Base-by-base conservation (phyloP, 2,113 vertebrate species). In the Pica pica region DNA sequence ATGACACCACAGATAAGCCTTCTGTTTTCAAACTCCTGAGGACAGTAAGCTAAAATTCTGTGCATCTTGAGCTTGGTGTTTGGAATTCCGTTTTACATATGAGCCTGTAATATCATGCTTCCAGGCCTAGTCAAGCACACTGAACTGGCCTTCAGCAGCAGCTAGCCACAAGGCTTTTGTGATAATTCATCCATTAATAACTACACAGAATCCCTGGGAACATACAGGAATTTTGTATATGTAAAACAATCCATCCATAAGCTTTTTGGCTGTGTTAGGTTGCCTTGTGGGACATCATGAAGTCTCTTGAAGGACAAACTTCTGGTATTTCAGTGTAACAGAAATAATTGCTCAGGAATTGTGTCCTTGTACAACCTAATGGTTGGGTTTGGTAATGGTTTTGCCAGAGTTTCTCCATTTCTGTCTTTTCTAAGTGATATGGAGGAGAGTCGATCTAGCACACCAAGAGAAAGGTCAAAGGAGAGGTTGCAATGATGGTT, bases 91-190 rank as follows among this genome's bases (percentile, higher is more conserved):
- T 83, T 92, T 61, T 74, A 28, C 11, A 14, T 39, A 11, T 0
- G 0, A 78, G 24, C 8, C 23, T 47, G 8, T 17, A 39, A 73
- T 31, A 37, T 33, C 0, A 1, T 30, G 14, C 3, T 70, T 70
- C 55, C 13, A 55, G n/a, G 19, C 52, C 22, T 47, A 42, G 27
- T 55, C 55, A 91, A 31, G 2, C 7, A 33, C 18, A 16, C 16
- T 33, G 39, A 67, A 67, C 1, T 4, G 33, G 11, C 12, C 26
- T 63, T 65, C 64, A 65, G 31, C 52, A 82, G 49, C 53, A 75
- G 26, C 21, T 55, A 65, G 16, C 31, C 63, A 35, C 35, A 30
- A 55, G 10, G 13, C 2, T 47, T 89, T 73, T n/a, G 6, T 82
- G 37, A 30, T 30, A 59, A 82, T 55, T 78, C 30, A 67, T 55